These are phyloP conservation scores for Osmoderma eremita DNA, from an alignment of 2,888 invertebrate species.

Conservation along the genomic window DNA sequence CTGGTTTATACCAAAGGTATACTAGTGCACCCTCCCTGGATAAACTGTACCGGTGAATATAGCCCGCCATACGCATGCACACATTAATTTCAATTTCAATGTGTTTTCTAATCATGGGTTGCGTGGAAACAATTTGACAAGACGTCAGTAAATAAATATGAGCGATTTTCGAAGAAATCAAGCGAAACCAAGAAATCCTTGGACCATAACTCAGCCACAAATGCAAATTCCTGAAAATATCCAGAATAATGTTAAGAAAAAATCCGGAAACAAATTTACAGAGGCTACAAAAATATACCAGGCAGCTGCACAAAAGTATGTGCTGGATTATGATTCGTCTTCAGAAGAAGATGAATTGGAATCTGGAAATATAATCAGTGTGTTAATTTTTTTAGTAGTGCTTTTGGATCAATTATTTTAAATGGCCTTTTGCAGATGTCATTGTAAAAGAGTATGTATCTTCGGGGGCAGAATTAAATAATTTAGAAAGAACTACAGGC, in stretches of 20 bases:
- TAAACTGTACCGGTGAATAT: too few relatives aligned
- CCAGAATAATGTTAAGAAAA: conserved; percentile 20
- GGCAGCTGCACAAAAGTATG: conserved; percentile 65
- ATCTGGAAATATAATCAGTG: conserved; percentile 65
- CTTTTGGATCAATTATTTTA: conserved; percentile 24
- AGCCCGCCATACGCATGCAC: too few relatives aligned
- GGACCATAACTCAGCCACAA: conserved; percentile 38
- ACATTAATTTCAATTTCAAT: too few relatives aligned
- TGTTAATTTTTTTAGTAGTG: background rate
- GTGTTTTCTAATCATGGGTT: background rate
- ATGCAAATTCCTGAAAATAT: conserved; percentile 38
- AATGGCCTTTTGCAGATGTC: conserved; percentile 58
- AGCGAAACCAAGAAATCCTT: conserved; percentile 40
- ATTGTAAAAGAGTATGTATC: conserved; percentile 66
- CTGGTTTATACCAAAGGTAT: too few relatives aligned
- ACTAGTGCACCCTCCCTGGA: too few relatives aligned
- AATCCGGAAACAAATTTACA: conserved; percentile 61
- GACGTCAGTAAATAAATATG: conserved; percentile 22
- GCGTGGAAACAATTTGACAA: conserved; percentile 1
- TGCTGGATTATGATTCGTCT: conserved; percentile 66
- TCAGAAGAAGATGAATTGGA: conserved; percentile 68
- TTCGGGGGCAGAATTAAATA: conserved; percentile 61
- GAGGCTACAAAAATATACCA: conserved; percentile 65
- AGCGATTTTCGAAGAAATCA: conserved; percentile 37
- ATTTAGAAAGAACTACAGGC: conserved; percentile 71